phyloP scores from a whole-genome alignment of 2,888 invertebrate genomes.

The Tuberolachnus salignus region DNA sequence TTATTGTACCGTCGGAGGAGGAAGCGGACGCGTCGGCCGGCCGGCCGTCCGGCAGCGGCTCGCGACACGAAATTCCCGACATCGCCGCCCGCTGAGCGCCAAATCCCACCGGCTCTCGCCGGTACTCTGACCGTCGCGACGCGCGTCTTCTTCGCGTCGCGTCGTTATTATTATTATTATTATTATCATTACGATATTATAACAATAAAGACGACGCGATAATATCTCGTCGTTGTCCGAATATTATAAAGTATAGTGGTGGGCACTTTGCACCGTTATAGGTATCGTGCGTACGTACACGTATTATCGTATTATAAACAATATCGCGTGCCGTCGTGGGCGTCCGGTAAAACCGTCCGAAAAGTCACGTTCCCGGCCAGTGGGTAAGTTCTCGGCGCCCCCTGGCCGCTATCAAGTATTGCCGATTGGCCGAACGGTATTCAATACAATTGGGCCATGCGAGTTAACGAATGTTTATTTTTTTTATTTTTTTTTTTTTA shows the following conservation, averaged over 20 bases:
- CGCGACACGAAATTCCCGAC: constrained; percentile 37
- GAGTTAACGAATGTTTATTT: no score
- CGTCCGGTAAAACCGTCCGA: no score
- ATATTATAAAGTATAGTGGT: neutral
- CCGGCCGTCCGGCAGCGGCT: no score
- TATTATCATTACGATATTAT: neutral
- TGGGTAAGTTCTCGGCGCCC: no score
- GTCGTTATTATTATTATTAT: neutral
- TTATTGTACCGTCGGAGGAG: constrained; percentile 9
- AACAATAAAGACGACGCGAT: no score
- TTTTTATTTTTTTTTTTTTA: no score
- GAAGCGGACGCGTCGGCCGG: neutral
- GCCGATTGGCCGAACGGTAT: no score
- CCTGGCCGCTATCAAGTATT: no score
- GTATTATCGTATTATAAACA: neutral
- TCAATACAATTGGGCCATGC: no score
- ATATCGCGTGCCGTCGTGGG: no score
- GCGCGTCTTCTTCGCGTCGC: neutral
- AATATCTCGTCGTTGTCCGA: no score
- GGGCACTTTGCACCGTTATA: neutral
- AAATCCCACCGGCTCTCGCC: neutral
- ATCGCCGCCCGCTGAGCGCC: constrained; percentile 28
- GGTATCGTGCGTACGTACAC: neutral
- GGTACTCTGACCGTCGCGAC: neutral
- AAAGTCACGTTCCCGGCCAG: no score